phyloP scores from a whole-genome alignment of 2,113 vertebrate species.

The Megalops atlanticus region DNA sequence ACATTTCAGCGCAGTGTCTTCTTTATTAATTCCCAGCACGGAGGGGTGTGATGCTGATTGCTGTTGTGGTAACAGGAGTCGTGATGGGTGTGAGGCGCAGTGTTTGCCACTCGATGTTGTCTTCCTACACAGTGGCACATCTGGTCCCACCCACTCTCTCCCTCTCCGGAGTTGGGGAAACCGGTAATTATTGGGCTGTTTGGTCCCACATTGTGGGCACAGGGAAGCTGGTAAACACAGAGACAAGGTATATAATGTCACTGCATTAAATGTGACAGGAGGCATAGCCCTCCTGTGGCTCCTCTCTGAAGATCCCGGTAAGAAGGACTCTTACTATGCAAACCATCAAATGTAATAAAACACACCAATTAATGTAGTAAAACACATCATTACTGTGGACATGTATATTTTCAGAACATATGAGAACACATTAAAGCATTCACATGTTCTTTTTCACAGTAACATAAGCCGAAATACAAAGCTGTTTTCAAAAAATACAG shows the following conservation, averaged over 20 bases:
- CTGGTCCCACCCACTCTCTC: conserved; percentile 4
- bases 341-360: background rate
- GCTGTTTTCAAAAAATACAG: background rate
- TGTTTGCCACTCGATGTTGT: background rate
- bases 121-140: background rate
- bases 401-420: no score
- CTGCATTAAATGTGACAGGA: background rate
- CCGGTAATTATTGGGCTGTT: conserved; percentile 20
- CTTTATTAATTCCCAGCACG: background rate
- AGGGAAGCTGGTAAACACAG: background rate
- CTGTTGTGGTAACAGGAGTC: background rate
- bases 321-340: background rate
- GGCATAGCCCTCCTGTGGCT: background rate
- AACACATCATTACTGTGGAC: no score
- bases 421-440: no score
- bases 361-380: no score
- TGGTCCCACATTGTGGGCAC: background rate
- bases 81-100: background rate
- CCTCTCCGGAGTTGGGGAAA: background rate
- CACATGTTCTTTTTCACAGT: background rate
- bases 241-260: background rate
- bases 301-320: background rate
- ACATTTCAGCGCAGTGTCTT: background rate
- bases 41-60: background rate
- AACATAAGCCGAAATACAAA: background rate